phyloP scores from a whole-genome alignment of 2,888 invertebrate genomes.

The Drosophila dives region DNA sequence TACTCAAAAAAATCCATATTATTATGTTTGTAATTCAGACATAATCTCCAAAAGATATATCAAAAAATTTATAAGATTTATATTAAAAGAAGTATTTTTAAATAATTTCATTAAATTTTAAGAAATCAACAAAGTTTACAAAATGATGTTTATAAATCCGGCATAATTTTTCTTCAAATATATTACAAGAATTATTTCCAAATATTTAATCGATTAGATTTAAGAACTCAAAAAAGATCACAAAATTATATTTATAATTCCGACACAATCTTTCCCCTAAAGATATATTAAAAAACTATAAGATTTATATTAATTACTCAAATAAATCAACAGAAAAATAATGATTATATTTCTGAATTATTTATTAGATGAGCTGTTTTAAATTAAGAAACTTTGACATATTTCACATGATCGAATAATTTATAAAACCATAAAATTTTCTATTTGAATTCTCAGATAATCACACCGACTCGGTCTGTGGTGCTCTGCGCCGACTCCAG shows the following conservation, averaged over 20 bases:
- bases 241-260: neutral
- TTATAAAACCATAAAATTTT: neutral
- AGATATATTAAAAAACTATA: no score
- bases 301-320: no score
- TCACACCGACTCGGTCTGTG: conserved; percentile 91
- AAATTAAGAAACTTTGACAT: neutral
- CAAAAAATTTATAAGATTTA: neutral
- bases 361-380: neutral
- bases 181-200: neutral
- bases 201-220: no score
- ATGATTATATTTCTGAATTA: neutral
- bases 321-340: no score
- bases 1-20: neutral
- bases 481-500: conserved; percentile 92
- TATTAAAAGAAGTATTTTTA: neutral
- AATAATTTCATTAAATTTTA: no score
- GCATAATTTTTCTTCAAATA: neutral
- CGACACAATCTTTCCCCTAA: neutral
- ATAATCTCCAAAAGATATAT: neutral
- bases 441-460: conserved; percentile 81
- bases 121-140: no score
- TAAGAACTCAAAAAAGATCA: no score
- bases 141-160: no score
- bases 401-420: neutral
- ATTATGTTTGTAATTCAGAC: neutral